Evolutionary conservation across 2,113 vertebrate species (phyloP).

Genomic region (Shinisaurus crocodilurus): DNA sequence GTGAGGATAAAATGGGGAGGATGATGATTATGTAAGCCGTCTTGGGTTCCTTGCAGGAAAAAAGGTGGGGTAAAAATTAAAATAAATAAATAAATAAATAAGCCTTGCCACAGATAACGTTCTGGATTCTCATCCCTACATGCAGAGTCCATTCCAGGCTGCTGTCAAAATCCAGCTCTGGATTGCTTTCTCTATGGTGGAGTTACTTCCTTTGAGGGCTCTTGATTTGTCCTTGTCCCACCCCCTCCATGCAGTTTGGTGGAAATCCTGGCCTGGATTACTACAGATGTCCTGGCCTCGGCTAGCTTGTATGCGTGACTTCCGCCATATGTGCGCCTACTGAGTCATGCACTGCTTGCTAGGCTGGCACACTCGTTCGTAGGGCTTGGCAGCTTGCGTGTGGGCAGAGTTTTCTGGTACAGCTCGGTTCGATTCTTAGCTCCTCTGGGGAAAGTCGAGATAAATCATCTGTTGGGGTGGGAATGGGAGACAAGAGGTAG

Average conservation of each 20-base stretch:
- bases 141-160: background rate
- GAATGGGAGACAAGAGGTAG: background rate
- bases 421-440: background rate
- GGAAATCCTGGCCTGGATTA: conserved; percentile 9
- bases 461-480: background rate
- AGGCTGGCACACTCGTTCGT: background rate
- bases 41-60: no score
- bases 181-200: background rate
- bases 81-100: no score
- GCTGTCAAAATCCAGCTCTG: background rate
- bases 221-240: background rate
- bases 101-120: background rate
- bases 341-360: conserved; percentile 11
- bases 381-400: conserved; percentile 38
- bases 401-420: conserved; percentile 36
- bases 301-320: conserved; percentile 4
- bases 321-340: conserved; percentile 21
- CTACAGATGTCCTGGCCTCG: background rate
- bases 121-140: background rate
- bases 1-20: no score
- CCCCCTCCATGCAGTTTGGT: background rate
- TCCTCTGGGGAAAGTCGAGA: background rate
- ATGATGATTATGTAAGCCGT: no score
- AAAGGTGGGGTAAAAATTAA: no score
- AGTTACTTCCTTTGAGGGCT: background rate